Evolutionary conservation across 37 sponge, comb jelly and placozoan genomes (phyloP).

Genomic region (Chondrilla cf. caribensis): DNA sequence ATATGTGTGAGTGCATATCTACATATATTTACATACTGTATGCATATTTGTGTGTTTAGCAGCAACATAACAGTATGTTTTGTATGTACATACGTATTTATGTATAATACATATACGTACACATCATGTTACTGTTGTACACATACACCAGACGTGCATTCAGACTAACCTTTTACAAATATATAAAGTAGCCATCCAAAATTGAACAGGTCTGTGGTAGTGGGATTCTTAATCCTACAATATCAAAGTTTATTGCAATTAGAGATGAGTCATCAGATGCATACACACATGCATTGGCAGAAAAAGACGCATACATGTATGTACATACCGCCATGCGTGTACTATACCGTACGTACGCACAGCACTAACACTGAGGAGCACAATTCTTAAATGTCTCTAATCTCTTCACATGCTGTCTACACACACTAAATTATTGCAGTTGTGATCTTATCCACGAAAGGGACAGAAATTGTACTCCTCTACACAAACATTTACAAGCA

Average conservation of each 20-base stretch:
- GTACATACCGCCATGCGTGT: not conserved
- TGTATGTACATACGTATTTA: not conserved
- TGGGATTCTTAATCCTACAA: constrained; percentile 46
- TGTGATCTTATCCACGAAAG: no score
- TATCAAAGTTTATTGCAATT: not conserved
- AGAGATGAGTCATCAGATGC: not conserved
- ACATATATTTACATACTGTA: no score
- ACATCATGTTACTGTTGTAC: no score
- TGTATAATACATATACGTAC: not conserved
- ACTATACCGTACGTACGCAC: no score
- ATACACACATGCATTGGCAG: not conserved
- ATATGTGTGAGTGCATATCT: not conserved
- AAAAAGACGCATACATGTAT: not conserved
- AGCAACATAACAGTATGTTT: not conserved
- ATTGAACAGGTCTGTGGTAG: constrained; percentile 61
- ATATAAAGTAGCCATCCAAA: constrained; percentile 87
- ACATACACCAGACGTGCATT: not conserved
- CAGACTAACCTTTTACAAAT: constrained; percentile 64
- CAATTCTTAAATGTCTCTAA: no score
- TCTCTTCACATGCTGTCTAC: no score
- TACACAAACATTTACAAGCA: no score
- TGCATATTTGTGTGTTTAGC: not conserved
- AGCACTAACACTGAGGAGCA: no score
- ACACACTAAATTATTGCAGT: no score
- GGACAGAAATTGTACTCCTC: no score